These are phyloP conservation scores for Pangasius sanitwongsei DNA, from an alignment of 2,797 vertebrate genomes.

Conservation along the genomic window DNA sequence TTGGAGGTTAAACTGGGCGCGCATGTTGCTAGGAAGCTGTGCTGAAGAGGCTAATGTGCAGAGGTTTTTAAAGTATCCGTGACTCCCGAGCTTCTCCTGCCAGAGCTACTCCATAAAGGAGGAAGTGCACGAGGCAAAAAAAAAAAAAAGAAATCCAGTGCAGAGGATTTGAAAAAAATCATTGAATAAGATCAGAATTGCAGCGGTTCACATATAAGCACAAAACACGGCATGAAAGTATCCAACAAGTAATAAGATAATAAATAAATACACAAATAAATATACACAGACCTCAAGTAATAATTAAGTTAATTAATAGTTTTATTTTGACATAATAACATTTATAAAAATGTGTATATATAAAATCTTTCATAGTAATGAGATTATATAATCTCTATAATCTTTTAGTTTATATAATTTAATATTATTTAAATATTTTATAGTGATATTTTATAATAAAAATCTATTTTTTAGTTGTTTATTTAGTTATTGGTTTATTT, in stretches of 20 bases:
- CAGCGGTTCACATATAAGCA: background rate
- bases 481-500: background rate
- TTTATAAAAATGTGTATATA: background rate
- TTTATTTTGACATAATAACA: background rate
- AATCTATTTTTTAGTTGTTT: background rate
- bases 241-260: background rate
- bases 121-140: background rate
- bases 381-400: background rate
- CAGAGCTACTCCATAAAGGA: conserved; percentile 26
- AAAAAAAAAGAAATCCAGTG: background rate
- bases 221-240: background rate
- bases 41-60: background rate
- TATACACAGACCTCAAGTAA: background rate
- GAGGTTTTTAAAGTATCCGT: background rate
- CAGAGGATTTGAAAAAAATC: background rate
- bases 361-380: background rate
- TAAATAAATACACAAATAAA: background rate
- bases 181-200: background rate
- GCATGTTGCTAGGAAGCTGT: conserved; percentile 47
- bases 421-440: background rate
- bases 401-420: background rate
- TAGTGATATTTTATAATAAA: background rate
- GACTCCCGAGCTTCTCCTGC: background rate
- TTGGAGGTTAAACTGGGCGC: conserved; percentile 46
- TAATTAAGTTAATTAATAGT: background rate